Conservation (phyloP, 2,797 vertebrate genomes). For the Scleropages formosus region DNA sequence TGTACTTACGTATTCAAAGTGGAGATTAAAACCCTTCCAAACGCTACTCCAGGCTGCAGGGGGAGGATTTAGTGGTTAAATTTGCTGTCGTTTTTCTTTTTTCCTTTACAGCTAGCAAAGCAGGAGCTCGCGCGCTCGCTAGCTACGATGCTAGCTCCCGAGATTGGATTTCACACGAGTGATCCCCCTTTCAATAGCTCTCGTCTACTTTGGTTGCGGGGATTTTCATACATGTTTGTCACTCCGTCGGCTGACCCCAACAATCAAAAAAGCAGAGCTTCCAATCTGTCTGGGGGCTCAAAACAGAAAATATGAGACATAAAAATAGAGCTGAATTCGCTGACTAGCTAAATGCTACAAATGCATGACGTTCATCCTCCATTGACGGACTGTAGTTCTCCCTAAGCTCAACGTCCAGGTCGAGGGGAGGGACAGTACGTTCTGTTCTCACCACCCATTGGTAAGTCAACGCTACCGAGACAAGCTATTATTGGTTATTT, state of each 20-base stretch:
- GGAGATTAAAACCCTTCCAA: constrained; percentile 35
- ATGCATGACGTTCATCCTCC: constrained; percentile 70
- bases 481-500: constrained; percentile 43
- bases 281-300: neutral
- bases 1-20: constrained; percentile 39
- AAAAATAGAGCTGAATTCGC: constrained; percentile 42
- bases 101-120: constrained; percentile 33
- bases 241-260: constrained; percentile 19
- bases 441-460: constrained; percentile 47
- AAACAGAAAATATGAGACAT: constrained; percentile 8
- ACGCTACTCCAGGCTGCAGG: constrained; percentile 37
- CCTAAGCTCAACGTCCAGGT: constrained; percentile 44
- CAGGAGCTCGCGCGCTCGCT: constrained; percentile 50
- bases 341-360: constrained; percentile 67
- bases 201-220: constrained; percentile 53
- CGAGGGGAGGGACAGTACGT: constrained; percentile 32
- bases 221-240: constrained; percentile 63
- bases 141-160: constrained; percentile 63
- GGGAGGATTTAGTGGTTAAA: constrained; percentile 16
- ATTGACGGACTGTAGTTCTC: constrained; percentile 44
- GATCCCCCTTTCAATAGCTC: constrained; percentile 62
- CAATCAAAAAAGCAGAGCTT: neutral
- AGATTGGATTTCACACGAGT: constrained; percentile 60
- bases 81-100: constrained; percentile 20
- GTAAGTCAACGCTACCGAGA: constrained; percentile 24